Conservation (phyloP, 2,888 invertebrate species). For the Eremobia ochroleuca region DNA sequence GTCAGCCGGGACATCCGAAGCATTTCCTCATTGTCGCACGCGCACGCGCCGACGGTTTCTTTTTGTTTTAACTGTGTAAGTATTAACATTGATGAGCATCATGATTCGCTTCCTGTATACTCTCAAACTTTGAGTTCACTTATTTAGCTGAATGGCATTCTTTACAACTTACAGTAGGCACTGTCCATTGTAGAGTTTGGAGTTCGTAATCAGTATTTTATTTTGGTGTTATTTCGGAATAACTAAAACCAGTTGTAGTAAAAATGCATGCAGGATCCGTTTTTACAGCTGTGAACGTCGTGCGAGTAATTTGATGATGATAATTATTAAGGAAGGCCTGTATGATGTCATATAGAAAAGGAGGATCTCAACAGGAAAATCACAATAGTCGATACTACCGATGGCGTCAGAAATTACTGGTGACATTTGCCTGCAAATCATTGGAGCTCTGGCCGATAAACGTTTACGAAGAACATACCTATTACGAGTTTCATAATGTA, state of each 20-base stretch:
- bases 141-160: conserved; percentile 42
- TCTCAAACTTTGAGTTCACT: conserved; percentile 45
- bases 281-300: background rate
- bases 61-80: conserved; percentile 74
- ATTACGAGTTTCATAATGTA: conserved; percentile 43
- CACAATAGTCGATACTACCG: background rate
- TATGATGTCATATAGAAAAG: background rate
- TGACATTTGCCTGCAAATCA: conserved; percentile 18
- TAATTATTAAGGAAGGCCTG: background rate
- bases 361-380: background rate
- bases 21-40: conserved; percentile 83
- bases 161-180: conserved; percentile 21
- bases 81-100: conserved; percentile 72
- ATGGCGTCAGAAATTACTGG: conserved; percentile 5
- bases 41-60: conserved; percentile 72
- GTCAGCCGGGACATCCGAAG: conserved; percentile 75
- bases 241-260: background rate
- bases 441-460: conserved; percentile 33
- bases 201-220: background rate
- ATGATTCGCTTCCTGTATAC: conserved; percentile 66
- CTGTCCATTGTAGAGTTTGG: background rate
- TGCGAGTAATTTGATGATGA: background rate
- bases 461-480: conserved; percentile 32
- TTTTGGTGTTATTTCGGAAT: conserved; percentile 4
- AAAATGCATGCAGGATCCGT: background rate